Percentiles rank a stretch among this genome's conserved stretches.
Conservation (phyloP, 64 coral and sea anemone species). For the Montipora efflorescens region DNA sequence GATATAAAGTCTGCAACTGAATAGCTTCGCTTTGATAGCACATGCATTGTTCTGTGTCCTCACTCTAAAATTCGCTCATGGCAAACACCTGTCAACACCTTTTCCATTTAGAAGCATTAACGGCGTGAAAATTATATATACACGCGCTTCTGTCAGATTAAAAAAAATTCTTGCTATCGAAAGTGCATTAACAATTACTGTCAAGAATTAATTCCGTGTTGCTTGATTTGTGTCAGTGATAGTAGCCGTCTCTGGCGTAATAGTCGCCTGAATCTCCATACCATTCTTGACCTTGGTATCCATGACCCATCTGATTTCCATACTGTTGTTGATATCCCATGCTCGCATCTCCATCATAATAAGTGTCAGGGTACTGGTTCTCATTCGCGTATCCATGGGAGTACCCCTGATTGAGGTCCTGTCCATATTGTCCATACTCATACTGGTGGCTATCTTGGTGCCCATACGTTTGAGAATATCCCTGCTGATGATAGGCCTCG, state of each 20-base stretch:
- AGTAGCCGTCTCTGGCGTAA: neutral
- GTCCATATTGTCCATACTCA: constrained; percentile 52
- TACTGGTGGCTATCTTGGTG: constrained; percentile 69
- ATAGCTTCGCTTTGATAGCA: neutral
- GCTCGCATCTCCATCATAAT: constrained; percentile 5
- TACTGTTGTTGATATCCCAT: constrained; percentile 42
- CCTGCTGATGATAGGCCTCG: constrained; percentile 47
- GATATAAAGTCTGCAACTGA: neutral
- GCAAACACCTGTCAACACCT: neutral
- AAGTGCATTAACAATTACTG: neutral
- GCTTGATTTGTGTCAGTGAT: neutral
- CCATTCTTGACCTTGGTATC: constrained; percentile 22
- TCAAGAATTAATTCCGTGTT: neutral
- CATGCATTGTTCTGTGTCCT: neutral
- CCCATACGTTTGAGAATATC: constrained; percentile 38
- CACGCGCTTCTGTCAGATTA: neutral
- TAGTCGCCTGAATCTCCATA: constrained; percentile 21
- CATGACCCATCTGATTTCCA: neutral
- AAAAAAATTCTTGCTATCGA: constrained; percentile 18
- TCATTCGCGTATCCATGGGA: constrained; percentile 45
- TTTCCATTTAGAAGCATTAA: neutral
- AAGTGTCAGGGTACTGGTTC: constrained; percentile 40
- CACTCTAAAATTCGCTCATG: neutral
- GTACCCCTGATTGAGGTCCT: constrained; percentile 45
- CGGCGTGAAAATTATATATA: too few species aligned